Evolutionary conservation across 1,140 invertebrate species (phyloP), one percentile per base, ranked within the genome.

Genomic region (Oppia nitens): DNA sequence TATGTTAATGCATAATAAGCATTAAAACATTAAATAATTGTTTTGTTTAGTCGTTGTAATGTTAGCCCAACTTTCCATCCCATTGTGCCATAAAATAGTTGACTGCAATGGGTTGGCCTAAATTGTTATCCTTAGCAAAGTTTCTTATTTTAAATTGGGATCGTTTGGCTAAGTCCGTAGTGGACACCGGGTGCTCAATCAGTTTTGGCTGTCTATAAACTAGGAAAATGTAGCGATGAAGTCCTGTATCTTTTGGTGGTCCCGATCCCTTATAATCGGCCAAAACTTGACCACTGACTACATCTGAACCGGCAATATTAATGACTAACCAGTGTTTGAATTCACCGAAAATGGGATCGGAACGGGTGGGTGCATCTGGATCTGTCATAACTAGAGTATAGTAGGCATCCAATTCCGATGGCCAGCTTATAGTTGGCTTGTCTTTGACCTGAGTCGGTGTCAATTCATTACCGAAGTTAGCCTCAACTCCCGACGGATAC

Each of bases 1-100:
- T n/a, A n/a, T n/a, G n/a, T n/a, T n/a, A n/a, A n/a, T n/a, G n/a
- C n/a, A n/a, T n/a, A n/a, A n/a, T n/a, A n/a, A n/a, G n/a, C n/a
- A n/a, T n/a, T n/a, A n/a, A n/a, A n/a, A n/a, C n/a, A n/a, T n/a
- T n/a, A n/a, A n/a, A n/a, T n/a, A n/a, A n/a, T n/a, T n/a, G n/a
- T n/a, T n/a, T n/a, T n/a, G n/a, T n/a, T n/a, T n/a, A n/a, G n/a
- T n/a, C n/a, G n/a, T n/a, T n/a, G n/a, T n/a, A n/a, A n/a, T n/a
- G n/a, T n/a, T n/a, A n/a, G n/a, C n/a, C n/a, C n/a, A n/a, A n/a
- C n/a, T n/a, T n/a, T n/a, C n/a, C 69, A 62, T 75, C 74, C 53
- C 64, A 76, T 62, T 75, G 70, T 25, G 75, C 74, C 59, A 67
- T 67, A 60, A 65, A 76, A 59, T 75, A 71, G 60, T 75, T 75